These are phyloP conservation scores for Rhabdomys pumilio DNA, from an alignment of 2,797 vertebrate species.

Conservation along the genomic window DNA sequence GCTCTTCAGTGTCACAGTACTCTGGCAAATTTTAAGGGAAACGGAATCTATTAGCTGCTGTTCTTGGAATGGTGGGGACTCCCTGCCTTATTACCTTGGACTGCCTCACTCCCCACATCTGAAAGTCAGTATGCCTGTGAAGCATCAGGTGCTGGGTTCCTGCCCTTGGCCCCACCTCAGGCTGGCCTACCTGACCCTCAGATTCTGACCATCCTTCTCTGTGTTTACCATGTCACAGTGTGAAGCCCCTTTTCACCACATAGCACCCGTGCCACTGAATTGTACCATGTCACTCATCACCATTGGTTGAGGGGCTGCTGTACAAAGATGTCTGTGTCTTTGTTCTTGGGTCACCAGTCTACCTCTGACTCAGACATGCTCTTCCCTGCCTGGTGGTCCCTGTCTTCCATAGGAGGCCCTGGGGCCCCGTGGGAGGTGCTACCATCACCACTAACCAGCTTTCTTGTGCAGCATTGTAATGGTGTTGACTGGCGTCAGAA, in stretches of 20 bases:
- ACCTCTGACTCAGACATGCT: background rate
- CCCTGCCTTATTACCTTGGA: background rate
- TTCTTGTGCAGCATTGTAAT: conserved; percentile 94
- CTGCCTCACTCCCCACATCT: background rate
- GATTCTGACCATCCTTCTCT: background rate
- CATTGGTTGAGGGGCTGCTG: background rate
- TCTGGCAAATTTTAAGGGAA: background rate
- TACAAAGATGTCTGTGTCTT: background rate
- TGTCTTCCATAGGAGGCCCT: background rate
- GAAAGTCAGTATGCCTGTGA: background rate
- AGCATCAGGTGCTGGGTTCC: background rate
- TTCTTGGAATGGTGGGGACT: background rate
- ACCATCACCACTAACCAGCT: background rate
- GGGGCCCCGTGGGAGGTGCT: background rate
- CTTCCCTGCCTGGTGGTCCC: no score
- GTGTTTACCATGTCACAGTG: background rate
- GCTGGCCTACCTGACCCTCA: background rate
- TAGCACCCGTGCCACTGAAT: background rate
- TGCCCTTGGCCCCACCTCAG: background rate
- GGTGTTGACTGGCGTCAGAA: conserved; percentile 99
- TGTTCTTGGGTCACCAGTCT: background rate
- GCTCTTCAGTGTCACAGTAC: background rate
- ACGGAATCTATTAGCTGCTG: background rate
- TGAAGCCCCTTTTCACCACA: background rate
- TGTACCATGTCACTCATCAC: background rate